These are phyloP conservation scores for Panopea generosa DNA, from an alignment of 2,888 invertebrate genomes.

Conservation along the genomic window DNA sequence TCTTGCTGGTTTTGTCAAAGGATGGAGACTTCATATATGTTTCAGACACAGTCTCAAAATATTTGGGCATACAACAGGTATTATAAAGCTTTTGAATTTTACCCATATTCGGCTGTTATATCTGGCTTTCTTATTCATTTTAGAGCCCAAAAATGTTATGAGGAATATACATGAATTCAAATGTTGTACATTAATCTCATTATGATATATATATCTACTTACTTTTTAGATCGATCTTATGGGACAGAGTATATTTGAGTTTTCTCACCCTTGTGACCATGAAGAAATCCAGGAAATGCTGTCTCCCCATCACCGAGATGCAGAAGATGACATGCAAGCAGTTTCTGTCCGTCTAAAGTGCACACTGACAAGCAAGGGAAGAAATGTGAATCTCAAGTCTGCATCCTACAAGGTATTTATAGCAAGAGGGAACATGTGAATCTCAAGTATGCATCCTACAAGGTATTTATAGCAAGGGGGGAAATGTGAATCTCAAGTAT, in stretches of 20 bases:
- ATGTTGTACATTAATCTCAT: too few relatives aligned
- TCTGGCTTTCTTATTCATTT: too few relatives aligned
- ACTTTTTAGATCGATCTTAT: constrained; percentile 97
- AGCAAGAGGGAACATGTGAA: too few relatives aligned
- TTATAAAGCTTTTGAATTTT: too few relatives aligned
- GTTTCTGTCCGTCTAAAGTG: constrained; percentile 95
- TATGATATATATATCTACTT: too few relatives aligned
- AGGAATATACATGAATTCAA: too few relatives aligned
- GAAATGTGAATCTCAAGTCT: constrained; percentile 97
- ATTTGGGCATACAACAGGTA: constrained; percentile 97
- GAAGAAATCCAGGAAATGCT: constrained; percentile 92
- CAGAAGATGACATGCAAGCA: constrained; percentile 77
- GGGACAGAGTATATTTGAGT: constrained; percentile 97
- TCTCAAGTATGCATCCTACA: too few relatives aligned
- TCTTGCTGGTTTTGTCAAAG: constrained; percentile 93
- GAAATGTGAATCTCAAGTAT: too few relatives aligned
- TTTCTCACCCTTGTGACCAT: constrained; percentile 97
- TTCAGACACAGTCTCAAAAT: constrained; percentile 95
- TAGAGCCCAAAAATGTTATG: too few relatives aligned
- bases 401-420: constrained; percentile 95
- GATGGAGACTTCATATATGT: constrained; percentile 97
- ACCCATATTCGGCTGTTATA: too few relatives aligned
- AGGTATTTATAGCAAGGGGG: too few relatives aligned
- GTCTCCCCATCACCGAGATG: constrained; percentile 74
- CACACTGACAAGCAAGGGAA: constrained; percentile 97